These are phyloP conservation scores for Cephus pulcher DNA, from an alignment of 2,888 invertebrate species.

Conservation along the genomic window DNA sequence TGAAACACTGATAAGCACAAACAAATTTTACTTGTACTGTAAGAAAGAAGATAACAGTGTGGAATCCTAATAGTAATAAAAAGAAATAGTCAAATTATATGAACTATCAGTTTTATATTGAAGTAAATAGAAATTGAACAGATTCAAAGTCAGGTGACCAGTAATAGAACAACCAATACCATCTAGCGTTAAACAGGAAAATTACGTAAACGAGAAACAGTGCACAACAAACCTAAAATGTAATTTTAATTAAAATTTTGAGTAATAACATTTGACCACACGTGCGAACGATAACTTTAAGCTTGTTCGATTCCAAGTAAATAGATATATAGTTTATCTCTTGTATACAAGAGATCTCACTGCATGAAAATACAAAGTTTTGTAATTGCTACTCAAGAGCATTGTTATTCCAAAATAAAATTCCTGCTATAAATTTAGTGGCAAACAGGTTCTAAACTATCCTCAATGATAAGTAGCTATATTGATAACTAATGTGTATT, in stretches of 20 bases:
- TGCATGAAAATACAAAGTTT: background rate
- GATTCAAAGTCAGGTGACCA: background rate
- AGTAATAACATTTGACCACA: too few species aligned
- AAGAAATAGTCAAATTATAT: background rate
- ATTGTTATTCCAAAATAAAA: background rate
- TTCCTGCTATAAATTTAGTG: too few species aligned
- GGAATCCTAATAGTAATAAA: background rate
- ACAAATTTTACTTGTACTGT: too few species aligned
- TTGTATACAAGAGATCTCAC: too few species aligned
- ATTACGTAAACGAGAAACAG: background rate
- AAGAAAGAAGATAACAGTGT: background rate
- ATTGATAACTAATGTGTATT: background rate
- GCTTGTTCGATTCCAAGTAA: too few species aligned
- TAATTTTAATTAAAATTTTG: too few species aligned
- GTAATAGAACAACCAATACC: background rate
- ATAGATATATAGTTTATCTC: too few species aligned
- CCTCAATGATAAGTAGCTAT: background rate
- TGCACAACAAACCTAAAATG: too few species aligned
- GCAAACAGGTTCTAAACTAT: too few species aligned
- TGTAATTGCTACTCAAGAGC: background rate
- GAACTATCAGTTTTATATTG: background rate
- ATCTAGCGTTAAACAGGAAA: background rate
- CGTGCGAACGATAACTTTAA: too few species aligned
- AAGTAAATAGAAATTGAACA: background rate
- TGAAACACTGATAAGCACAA: too few species aligned